A percentile compares a stretch with the other conserved stretches of the same genome.
phyloP scores from a whole-genome alignment of 2,797 vertebrate genomes.

The Zalophus californianus region DNA sequence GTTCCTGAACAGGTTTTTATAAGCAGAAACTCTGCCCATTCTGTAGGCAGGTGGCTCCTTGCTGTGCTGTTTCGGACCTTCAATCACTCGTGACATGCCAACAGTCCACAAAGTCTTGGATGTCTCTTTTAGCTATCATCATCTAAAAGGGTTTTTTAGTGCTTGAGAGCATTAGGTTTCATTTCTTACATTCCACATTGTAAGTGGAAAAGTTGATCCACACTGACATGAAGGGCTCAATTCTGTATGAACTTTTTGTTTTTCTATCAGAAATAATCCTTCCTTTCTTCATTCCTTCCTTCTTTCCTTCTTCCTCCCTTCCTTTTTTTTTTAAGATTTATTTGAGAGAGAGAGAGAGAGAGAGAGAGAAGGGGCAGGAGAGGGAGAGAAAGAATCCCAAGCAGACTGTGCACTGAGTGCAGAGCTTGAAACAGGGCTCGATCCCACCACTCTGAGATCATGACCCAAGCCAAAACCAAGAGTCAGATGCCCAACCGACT shows the following conservation, averaged over 20 bases:
- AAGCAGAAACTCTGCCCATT: constrained; percentile 68
- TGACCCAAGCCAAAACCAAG: neutral
- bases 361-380: neutral
- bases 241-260: constrained; percentile 72
- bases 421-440: neutral
- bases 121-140: constrained; percentile 80
- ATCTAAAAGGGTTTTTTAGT: constrained; percentile 68
- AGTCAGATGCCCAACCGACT: neutral
- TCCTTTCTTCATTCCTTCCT: neutral
- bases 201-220: constrained; percentile 62
- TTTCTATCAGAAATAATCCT: constrained; percentile 60
- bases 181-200: constrained; percentile 77
- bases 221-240: constrained; percentile 61
- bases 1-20: constrained; percentile 73
- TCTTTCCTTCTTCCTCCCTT: neutral
- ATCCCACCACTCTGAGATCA: neutral
- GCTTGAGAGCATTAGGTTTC: constrained; percentile 74
- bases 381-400: neutral
- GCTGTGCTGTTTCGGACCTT: constrained; percentile 72
- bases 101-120: constrained; percentile 71
- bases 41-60: constrained; percentile 68
- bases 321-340: neutral
- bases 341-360: neutral
- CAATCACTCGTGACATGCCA: constrained; percentile 77
- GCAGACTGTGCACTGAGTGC: neutral